Evolutionary conservation across 2,888 invertebrate species (phyloP).

Genomic region (Drosophila percnosoma): DNA sequence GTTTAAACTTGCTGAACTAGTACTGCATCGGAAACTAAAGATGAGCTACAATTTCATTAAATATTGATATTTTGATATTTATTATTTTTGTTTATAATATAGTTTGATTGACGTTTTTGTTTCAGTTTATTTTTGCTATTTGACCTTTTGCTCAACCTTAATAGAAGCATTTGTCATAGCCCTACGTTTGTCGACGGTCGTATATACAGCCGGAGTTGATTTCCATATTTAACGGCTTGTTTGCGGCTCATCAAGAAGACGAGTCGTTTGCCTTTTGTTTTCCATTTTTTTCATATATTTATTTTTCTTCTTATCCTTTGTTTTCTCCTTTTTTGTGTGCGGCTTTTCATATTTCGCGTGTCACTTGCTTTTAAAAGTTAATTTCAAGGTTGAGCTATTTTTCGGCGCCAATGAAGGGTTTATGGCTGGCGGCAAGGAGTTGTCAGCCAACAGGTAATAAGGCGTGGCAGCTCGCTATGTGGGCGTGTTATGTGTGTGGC

Average conservation of each 20-base stretch:
- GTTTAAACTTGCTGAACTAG: slow-evolving; percentile 40
- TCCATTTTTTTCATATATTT: slow-evolving; percentile 16
- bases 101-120: not conserved
- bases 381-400: slow-evolving; percentile 80
- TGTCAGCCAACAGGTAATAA: slow-evolving; percentile 64
- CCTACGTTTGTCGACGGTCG: slow-evolving; percentile 5
- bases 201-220: slow-evolving; percentile 14
- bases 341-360: slow-evolving; percentile 55
- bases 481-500: slow-evolving; percentile 37
- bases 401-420: slow-evolving; percentile 61
- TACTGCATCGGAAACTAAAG: slow-evolving; percentile 19
- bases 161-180: slow-evolving; percentile 1
- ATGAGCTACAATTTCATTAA: not conserved
- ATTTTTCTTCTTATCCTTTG: slow-evolving; percentile 12
- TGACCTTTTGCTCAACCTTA: not conserved
- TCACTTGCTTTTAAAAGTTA: slow-evolving; percentile 66
- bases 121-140: not conserved
- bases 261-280: slow-evolving; percentile 24
- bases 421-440: slow-evolving; percentile 52
- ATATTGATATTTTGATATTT: not conserved
- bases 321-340: slow-evolving; percentile 21
- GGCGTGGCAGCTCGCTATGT: slow-evolving; percentile 35
- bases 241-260: slow-evolving; percentile 45
- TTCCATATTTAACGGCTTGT: slow-evolving; percentile 64
- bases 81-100: not conserved